phyloP scores from a whole-genome alignment of 2,113 vertebrate species.

The Cyprinus carpio region DNA sequence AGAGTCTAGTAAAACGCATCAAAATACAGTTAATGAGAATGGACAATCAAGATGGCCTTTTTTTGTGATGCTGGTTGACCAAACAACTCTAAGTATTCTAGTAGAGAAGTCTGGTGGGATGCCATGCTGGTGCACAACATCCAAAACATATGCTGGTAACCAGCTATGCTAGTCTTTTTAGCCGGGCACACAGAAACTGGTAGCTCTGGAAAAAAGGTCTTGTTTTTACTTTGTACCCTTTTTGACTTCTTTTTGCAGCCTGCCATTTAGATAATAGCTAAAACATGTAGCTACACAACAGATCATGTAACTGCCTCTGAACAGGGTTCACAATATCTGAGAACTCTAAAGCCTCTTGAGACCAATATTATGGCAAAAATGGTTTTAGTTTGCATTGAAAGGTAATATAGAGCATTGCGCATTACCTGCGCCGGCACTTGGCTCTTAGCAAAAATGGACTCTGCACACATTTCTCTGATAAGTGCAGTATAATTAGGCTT shows the following conservation, averaged over 20 bases:
- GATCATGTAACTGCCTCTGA: background rate
- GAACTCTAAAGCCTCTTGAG: background rate
- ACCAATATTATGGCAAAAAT: constrained; percentile 1
- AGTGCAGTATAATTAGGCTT: constrained; percentile 79
- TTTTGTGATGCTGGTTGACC: too few relatives aligned
- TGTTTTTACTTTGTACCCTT: too few relatives aligned
- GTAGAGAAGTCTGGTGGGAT: too few relatives aligned
- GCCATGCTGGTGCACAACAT: too few relatives aligned
- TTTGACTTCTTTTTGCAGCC: background rate
- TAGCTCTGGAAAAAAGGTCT: too few relatives aligned
- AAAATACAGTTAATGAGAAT: too few relatives aligned
- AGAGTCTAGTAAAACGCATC: too few relatives aligned
- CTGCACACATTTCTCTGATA: constrained; percentile 75
- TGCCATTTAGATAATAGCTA: background rate
- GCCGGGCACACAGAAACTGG: background rate
- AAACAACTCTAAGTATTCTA: too few relatives aligned
- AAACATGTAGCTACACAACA: background rate
- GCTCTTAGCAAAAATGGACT: constrained; percentile 78
- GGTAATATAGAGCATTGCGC: constrained; percentile 54
- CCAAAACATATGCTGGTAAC: too few relatives aligned
- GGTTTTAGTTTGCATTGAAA: background rate
- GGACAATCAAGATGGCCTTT: too few relatives aligned
- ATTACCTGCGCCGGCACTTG: constrained; percentile 75
- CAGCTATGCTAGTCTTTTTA: too few relatives aligned
- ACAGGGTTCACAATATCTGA: background rate